Base-by-base conservation (phyloP, 2,113 vertebrate genomes). In the Ophiodon elongatus region DNA sequence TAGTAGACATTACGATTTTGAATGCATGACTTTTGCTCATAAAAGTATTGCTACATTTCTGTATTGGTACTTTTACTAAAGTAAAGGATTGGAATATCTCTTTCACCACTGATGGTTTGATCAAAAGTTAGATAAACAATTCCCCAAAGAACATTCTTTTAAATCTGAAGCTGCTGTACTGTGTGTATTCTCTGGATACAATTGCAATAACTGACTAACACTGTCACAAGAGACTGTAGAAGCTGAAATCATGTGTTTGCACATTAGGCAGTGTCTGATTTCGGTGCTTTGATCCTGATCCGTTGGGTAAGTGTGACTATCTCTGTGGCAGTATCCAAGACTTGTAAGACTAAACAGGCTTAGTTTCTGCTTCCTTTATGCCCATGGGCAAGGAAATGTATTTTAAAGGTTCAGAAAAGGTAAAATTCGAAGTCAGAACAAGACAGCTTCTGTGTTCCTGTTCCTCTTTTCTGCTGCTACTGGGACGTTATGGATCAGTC, bases 241-340 rank as follows among this genome's bases (percentile, higher is more conserved):
- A 39, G 66, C 31, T 45, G 52, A 72, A 79, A 80, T 45, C 8
- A 77, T 57, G 59, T 74, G 65, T 83, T 76, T 79, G 77, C 70
- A 79, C 72, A 85, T 75, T 25, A 68, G 27, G 14, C 39, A 19
- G 52, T 65, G 71, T 50, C 25, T 66, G 66, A 76, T 67, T 57
- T 75, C 31, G 39, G 39, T 60, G 43, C 68, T 84, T 87, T 72
- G 72, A 84, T 86, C 56, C 35, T 39, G 27, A 29, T 47, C 64
- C 72, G 31, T 82, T 89, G 52, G 72, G 45, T 41, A 35, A 80
- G 50, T 66, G n/a, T 52, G 47, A 35, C 37, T 70, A 76, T 89
- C 41, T 41, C 45, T 77, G 70, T 47, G 47, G 50, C 57, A 59
- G 31, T 31, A 79, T 74, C 43, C 33, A n/a, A 45, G 59, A 52